Percentiles rank a stretch among this genome's conserved stretches.
These are phyloP conservation scores for Machimus rusticus DNA, from an alignment of 2,888 invertebrate species.

Conservation along the genomic window DNA sequence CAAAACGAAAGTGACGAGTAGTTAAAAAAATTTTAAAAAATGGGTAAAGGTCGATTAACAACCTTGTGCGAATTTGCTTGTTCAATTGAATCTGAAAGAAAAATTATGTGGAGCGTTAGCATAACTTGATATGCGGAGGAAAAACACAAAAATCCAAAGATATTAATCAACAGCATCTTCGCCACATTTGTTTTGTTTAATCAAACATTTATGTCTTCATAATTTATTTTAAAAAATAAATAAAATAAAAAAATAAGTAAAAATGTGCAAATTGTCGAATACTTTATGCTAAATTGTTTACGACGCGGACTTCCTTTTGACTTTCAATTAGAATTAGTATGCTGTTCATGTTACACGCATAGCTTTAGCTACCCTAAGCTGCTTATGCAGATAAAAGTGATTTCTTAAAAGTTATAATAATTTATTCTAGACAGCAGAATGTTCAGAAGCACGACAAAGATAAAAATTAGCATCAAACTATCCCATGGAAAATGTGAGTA, in stretches of 20 bases:
- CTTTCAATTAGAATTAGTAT: background rate
- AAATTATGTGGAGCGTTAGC: background rate
- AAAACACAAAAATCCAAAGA: too few relatives aligned
- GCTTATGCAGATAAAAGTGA: background rate
- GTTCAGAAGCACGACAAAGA: background rate
- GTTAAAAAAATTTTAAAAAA: background rate
- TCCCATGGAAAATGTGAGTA: background rate
- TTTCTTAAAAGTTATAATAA: background rate
- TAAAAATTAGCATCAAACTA: background rate
- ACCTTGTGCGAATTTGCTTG: too few relatives aligned
- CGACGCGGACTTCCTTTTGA: background rate
- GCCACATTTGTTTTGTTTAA: too few relatives aligned
- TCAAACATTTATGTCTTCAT: too few relatives aligned
- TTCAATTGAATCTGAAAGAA: background rate
- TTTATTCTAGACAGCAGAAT: background rate
- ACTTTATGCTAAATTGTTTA: too few relatives aligned
- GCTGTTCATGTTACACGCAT: background rate
- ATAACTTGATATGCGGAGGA: too few relatives aligned
- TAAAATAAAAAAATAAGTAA: too few relatives aligned
- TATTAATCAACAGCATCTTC: too few relatives aligned
- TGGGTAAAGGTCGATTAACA: background rate
- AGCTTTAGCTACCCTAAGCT: background rate
- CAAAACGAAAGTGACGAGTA: too few relatives aligned
- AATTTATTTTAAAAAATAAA: too few relatives aligned
- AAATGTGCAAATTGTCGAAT: too few relatives aligned